Evolutionary conservation across 2,113 vertebrate species (phyloP), one percentile per base, ranked within the genome.

Genomic region (Myotis brandtii): DNA sequence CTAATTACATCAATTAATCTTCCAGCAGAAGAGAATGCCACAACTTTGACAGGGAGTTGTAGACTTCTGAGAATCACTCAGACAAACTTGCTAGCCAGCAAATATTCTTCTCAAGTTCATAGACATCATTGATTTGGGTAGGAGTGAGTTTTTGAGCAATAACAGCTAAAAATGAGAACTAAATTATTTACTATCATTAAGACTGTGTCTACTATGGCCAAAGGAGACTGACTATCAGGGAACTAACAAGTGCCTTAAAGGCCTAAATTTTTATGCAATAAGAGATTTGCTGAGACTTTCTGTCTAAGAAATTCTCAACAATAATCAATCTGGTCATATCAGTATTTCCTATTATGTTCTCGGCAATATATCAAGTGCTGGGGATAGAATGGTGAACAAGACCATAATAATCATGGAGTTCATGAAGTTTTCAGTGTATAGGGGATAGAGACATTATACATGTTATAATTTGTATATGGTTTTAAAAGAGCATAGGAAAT

Each of bases 1-100:
- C 46, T 96, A 84, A 80, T 96, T 87, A 69, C 0, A 56, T 72
- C 64, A 56, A 75, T 95, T 79, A 89, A 91, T 96, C 34, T 82
- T 54, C 4, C 70, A 90, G 82, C 70, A 62, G 52, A 89, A 75
- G 62, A 92, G 64, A 93, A 67, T 87, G 64, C 62, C 92, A 52
- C 14, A 50, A 6, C 21, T 69, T 73, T n/a, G 34, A 64, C 46
- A 83, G 20, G 52, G 46, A 73, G 12, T n/a, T 77, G 9, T 34
- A 59, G 16, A n/a, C 37, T 84, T 91, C n/a, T 83, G 27, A 79
- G 93, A 95, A 48, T 72, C n/a, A 46, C 69, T 46, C 54, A 87
- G 21, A 79, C 8, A 86, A 67, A 67, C 64, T 32, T 70, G 6
- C 52, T 84, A 32, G 5, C 21, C 30, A 46, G 43, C 2, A 56